A percentile compares a stretch with the other conserved stretches of the same genome.
These are phyloP conservation scores for Tetramorium simillimum DNA, from an alignment of 1,140 invertebrate species.

Conservation along the genomic window DNA sequence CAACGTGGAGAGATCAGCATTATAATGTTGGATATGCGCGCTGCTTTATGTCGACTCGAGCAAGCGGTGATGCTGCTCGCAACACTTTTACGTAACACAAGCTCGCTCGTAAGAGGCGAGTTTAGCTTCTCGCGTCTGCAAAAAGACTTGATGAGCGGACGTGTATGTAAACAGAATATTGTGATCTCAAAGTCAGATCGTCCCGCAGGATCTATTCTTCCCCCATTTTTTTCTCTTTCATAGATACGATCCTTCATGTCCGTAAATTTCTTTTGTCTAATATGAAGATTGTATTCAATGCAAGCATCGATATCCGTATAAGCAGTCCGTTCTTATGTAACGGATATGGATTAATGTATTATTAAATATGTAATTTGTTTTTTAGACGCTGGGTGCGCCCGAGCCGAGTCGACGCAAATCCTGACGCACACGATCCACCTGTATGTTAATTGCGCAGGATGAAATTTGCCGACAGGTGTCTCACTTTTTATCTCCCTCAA, in stretches of 20 bases:
- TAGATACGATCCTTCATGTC: neutral
- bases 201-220: constrained; percentile 53
- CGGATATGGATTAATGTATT: neutral
- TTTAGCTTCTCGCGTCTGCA: constrained; percentile 29
- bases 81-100: constrained; percentile 60
- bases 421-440: neutral
- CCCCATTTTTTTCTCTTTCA: neutral
- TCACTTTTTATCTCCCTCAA: constrained; percentile 20
- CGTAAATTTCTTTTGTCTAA: constrained; percentile 29
- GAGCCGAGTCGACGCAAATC: constrained; percentile 33
- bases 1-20: constrained; percentile 8
- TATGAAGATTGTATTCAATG: constrained; percentile 13
- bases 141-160: constrained; percentile 45
- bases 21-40: constrained; percentile 24
- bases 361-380: constrained; percentile 30
- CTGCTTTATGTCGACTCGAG: constrained; percentile 19
- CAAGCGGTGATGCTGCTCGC: constrained; percentile 21
- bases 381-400: constrained; percentile 36
- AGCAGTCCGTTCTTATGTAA: neutral
- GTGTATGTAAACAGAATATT: constrained; percentile 3
- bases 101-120: constrained; percentile 17
- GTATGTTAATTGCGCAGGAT: constrained; percentile 63
- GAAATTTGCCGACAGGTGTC: constrained; percentile 60
- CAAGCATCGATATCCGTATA: neutral
- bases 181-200: constrained; percentile 53